A percentile compares a stretch with the other conserved stretches of the same genome.
phyloP scores from a whole-genome alignment of 2,113 vertebrate genomes.

The Myodes glareolus region DNA sequence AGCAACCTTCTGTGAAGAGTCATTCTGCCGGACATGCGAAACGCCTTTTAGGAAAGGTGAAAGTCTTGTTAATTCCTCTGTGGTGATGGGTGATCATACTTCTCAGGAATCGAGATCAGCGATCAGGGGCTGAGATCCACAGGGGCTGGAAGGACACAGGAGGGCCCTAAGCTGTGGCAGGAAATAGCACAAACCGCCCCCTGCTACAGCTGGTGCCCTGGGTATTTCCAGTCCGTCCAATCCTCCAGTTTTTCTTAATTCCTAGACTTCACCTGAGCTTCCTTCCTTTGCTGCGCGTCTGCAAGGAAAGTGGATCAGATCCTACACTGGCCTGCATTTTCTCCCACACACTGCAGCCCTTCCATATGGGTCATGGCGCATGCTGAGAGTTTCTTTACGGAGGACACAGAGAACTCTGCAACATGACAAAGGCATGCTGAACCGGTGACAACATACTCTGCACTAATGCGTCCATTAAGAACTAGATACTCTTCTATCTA shows the following conservation, averaged over 20 bases:
- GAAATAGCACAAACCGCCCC: background rate
- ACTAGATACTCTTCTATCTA: background rate
- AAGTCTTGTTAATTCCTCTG: background rate
- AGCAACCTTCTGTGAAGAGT: background rate
- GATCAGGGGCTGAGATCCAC: too few species aligned
- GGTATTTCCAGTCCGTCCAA: background rate
- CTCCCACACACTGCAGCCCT: background rate
- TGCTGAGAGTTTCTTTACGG: background rate
- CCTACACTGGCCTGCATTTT: background rate
- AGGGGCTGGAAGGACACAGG: background rate
- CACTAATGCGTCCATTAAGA: slow-evolving; percentile 10
- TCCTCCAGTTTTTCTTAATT: background rate
- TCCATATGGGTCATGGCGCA: background rate
- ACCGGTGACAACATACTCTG: background rate
- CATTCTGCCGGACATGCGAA: background rate
- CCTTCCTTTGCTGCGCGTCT: background rate
- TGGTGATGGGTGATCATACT: background rate
- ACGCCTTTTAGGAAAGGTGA: background rate
- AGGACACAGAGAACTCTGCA: background rate
- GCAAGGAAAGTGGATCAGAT: background rate
- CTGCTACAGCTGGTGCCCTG: background rate
- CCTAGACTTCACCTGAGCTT: background rate
- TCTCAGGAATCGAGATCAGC: background rate
- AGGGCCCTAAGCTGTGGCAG: background rate
- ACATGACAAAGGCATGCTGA: background rate